Evolutionary conservation across 2,113 vertebrate genomes (phyloP), one percentile per base, ranked within the genome.

Genomic region (Daphoenositta chrysoptera): DNA sequence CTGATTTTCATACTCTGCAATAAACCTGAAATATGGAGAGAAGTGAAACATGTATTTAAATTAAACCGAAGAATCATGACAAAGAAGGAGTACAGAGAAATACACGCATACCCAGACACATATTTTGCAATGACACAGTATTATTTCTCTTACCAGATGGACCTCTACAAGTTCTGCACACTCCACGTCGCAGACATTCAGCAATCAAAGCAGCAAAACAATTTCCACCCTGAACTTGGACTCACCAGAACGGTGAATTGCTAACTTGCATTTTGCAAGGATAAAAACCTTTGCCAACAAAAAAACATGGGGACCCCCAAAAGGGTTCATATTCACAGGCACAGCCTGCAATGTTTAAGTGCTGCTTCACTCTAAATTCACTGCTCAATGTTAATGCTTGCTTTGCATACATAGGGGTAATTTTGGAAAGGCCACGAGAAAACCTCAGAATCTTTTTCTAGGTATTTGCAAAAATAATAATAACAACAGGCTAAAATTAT

Each of bases 1-100:
- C 65, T 75, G 92, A 84, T 97, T 95, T 97, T 96, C 94, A 89
- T 95, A 50, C 60, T 86, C 76, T 27, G 83, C 82, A 95, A 97
- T 97, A 96, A 96, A 97, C 71, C 88, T 95, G 94, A 96, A 91
- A 95, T 82, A 95, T 83, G 87, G 93, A 83, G 90, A 83, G 90
- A 95, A 96, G 76, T 19, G 92, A 93, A 91, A 94, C 92, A 69
- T 40, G 19, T 80, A 89, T 94, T 96, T 94, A 89, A 94, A 92
- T 95, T 82, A 95, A 97, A 84, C 68, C 2, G 0, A 57, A 44
- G 80, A 84, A 72, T 84, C 65, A 37, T 54, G 89, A 87, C 92
- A 95, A 71, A 94, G 82, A 71, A 82, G 86, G 66, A 95, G 40
- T 6, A 27, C 44, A 33, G 89, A 82, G 91, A 90, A 91, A 89